Base-by-base conservation (phyloP, 2,888 invertebrate genomes). In the Ormyrus pomaceus region DNA sequence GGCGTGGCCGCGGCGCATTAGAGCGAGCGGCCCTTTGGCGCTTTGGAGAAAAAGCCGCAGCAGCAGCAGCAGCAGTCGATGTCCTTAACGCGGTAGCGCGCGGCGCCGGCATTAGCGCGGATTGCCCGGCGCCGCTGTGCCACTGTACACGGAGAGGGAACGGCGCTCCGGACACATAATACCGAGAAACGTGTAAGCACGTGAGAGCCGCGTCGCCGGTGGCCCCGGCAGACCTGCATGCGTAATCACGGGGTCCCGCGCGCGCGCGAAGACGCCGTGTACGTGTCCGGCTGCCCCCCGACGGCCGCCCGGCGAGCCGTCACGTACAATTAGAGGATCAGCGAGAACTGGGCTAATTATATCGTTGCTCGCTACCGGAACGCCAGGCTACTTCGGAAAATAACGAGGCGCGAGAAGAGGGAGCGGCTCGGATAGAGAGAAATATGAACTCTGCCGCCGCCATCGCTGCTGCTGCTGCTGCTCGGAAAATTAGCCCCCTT, bases 271-370 rank as follows among this genome's bases (percentile, higher is more conserved):
- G 46, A 55, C 55, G 56, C 13, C 71, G 13, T 62, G 51, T 62
- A 34, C 34, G 6, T 46, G 9, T 34, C 11, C 45, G 6, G 62
- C 45, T 13, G 13, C 13, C 13, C 13, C 13, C 13, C 13, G 13
- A 13, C 13, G 13, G 13, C 13, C 13, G 13, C 3, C 46, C 10
- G 10, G 3, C 10, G 8, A 9, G 10, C 8, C 11, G 61, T 72
- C 45, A 53, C 72, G 53, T 50, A 50, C 45, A 72, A 62, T 62
- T 65, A 65, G 66, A 10, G 66, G 10, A 50, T 9, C 7, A n/a
- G 51, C 13, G n/a, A 8, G 56, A 68, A 69, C 76, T 61, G 50
- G 68, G 68, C 76, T 76, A 76, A 76, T 76, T 76, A 76, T 76
- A 76, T 76, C 61, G 62, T 76, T 76, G 68, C 45, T 19, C 19